phyloP scores from a whole-genome alignment of 2,888 invertebrate species.

The Eristalis arbustorum region DNA sequence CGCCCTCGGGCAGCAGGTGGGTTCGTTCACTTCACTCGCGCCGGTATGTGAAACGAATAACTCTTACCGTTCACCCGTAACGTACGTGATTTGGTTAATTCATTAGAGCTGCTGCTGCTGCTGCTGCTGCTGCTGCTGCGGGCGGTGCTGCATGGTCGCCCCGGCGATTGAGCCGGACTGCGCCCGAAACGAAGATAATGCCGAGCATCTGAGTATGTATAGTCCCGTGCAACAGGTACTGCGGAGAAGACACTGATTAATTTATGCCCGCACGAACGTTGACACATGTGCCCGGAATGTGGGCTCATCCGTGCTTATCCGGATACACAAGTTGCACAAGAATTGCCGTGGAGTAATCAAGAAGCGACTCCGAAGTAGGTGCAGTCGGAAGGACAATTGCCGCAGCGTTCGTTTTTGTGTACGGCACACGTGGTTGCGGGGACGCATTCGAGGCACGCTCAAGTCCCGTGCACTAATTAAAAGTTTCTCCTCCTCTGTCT shows the following conservation, averaged over 20 bases:
- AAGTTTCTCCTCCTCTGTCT: not conserved
- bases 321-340: not conserved
- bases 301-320: not conserved
- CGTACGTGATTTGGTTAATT: conserved; percentile 65
- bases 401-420: not conserved
- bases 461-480: not conserved
- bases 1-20: conserved; percentile 31
- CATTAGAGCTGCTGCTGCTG: conserved; percentile 21
- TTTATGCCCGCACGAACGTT: conserved; percentile 19
- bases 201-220: not conserved
- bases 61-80: conserved; percentile 37
- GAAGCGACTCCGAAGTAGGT: not conserved
- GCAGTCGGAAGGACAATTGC: not conserved
- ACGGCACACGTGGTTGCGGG: not conserved
- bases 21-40: conserved; percentile 22
- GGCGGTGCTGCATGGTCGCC: not conserved
- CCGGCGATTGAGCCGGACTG: not conserved
- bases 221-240: not conserved
- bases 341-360: not conserved
- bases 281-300: conserved; percentile 18
- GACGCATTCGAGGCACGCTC: not conserved
- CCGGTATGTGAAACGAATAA: conserved; percentile 44
- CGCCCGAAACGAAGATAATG: not conserved
- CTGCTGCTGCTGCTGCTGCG: too few relatives aligned
- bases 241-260: conserved; percentile 18